Base-by-base conservation (phyloP, 2,797 vertebrate genomes). In the Aulostomus chinensis region DNA sequence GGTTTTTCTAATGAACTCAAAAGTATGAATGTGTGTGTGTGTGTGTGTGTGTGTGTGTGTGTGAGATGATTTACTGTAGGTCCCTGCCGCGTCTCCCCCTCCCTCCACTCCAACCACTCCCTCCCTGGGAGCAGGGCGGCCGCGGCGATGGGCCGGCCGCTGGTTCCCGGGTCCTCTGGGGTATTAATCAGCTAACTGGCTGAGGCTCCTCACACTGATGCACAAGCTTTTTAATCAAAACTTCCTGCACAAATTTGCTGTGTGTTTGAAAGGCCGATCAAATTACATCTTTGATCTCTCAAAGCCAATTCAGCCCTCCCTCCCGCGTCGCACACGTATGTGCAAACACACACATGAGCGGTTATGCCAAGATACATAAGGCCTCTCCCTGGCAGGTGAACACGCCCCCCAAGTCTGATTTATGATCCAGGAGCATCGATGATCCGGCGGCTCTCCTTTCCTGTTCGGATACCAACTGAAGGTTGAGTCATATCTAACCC, bases 121-220 rank as follows among this genome's bases (percentile, higher is more conserved):
- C 51, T 38, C 17, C 64, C 43, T 58, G 62, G 58, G 57, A 54
- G 45, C 30, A 26, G 39, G 29, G 32, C 37, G 54, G 63, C 35
- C 17, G 37, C n/a, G 21, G 55, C 68, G 66, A 77, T 56, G 47
- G 73, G 32, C 3, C 7, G 21, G 51, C 55, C 1, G 14, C 5
- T 45, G 75, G 64, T 56, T 62, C 61, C 14, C 1, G 68, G 68
- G 25, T 49, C 76, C 70, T 81, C 70, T 22, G 57, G 64, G 80
- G 71, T 76, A 73, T 83, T 74, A 87, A 83, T 86, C 80, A 88
- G 66, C 58, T 79, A 69, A 78, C 70, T 53, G 68, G 62, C 69
- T 64, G 52, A 31, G 50, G 43, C 50, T 65, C 35, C 33, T 35
- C 48, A 58, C 48, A 9, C 48, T 50, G 66, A 78, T 72, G 69